phyloP scores from a whole-genome alignment of 2,888 invertebrate species.

The Phortica okadai region DNA sequence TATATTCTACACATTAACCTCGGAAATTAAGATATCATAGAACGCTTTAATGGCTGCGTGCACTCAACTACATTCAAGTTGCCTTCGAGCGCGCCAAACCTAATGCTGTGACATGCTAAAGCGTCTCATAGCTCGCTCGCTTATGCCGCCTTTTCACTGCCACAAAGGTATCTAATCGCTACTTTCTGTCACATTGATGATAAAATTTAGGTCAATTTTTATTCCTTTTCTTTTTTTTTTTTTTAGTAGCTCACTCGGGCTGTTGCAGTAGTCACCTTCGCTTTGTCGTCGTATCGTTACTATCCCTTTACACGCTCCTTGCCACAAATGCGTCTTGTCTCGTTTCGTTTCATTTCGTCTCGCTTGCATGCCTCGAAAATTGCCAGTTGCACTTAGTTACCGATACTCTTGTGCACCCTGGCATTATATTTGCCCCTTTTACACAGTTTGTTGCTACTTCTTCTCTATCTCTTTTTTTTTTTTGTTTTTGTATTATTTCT shows the following conservation, averaged over 20 bases:
- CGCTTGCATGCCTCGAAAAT: conserved; percentile 19
- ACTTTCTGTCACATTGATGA: conserved; percentile 73
- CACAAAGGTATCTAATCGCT: conserved; percentile 68
- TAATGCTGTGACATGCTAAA: conserved; percentile 6
- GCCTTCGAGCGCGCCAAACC: neutral
- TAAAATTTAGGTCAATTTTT: conserved; percentile 72
- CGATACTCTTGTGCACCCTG: conserved; percentile 29
- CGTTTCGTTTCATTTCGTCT: conserved; percentile 18
- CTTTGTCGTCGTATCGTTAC: conserved; percentile 32
- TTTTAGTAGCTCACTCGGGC: conserved; percentile 16
- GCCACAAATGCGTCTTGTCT: neutral
- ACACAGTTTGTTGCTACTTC: neutral
- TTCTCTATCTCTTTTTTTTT: neutral
- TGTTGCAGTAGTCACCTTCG: conserved; percentile 53
- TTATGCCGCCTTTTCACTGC: conserved; percentile 14
- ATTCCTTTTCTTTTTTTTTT: conserved; percentile 33
- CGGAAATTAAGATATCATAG: conserved; percentile 69
- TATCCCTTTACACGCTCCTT: too few relatives aligned
- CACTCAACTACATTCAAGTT: neutral
- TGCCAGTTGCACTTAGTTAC: conserved; percentile 26
- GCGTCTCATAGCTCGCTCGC: conserved; percentile 30
- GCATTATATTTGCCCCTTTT: neutral
- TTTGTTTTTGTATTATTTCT: neutral
- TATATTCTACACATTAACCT: conserved; percentile 51
- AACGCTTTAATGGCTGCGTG: conserved; percentile 55